These are phyloP conservation scores for Trachelus iudaicus DNA, from an alignment of 2,888 invertebrate species.

Conservation along the genomic window DNA sequence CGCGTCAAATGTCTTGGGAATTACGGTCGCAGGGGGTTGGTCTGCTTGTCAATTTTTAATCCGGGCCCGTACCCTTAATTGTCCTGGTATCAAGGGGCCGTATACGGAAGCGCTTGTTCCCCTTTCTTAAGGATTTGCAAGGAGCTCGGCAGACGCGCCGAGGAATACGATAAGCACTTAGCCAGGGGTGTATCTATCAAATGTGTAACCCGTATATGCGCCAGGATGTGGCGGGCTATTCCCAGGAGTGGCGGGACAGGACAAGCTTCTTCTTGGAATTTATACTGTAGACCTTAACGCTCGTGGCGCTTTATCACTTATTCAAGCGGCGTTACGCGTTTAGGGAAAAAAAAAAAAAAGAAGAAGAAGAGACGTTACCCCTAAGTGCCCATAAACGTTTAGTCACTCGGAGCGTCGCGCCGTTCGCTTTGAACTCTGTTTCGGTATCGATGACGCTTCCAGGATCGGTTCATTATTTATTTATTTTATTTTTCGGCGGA, in stretches of 20 bases:
- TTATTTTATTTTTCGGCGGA: too few species aligned
- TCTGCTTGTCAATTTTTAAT: too few species aligned
- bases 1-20: too few species aligned
- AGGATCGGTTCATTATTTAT: too few species aligned
- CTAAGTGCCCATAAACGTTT: constrained; percentile 63
- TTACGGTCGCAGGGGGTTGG: too few species aligned
- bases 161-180: constrained; percentile 65
- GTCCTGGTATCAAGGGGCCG: too few species aligned
- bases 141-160: constrained; percentile 3
- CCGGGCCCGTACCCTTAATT: too few species aligned
- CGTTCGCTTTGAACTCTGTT: constrained; percentile 13
- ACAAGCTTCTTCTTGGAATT: constrained; percentile 58
- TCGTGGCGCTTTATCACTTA: constrained; percentile 58
- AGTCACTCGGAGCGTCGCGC: constrained; percentile 47
- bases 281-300: constrained; percentile 53
- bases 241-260: constrained; percentile 55
- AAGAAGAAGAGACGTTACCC: constrained; percentile 36
- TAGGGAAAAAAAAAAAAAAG: constrained; percentile 47
- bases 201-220: constrained; percentile 61
- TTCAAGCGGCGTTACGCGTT: constrained; percentile 59
- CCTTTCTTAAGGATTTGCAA: too few species aligned
- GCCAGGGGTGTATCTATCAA: constrained; percentile 61
- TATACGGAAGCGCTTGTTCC: too few species aligned
- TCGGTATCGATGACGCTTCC: too few species aligned
- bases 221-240: constrained; percentile 35